Percentiles rank a stretch among this genome's conserved stretches.
These are phyloP conservation scores for Champsocephalus esox DNA, from an alignment of 2,797 vertebrate genomes.

Conservation along the genomic window DNA sequence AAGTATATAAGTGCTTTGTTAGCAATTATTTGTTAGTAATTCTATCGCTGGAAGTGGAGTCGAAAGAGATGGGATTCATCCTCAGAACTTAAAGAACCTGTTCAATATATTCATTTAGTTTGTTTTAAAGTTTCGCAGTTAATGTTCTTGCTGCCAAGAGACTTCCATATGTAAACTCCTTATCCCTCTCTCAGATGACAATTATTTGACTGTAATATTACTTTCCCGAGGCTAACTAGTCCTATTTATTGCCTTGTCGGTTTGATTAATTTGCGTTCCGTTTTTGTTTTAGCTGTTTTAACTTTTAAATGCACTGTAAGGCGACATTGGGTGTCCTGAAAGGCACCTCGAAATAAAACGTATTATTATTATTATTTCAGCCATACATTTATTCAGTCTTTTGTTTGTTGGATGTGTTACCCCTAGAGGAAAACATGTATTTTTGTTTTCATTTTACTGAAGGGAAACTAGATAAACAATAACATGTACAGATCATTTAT, in stretches of 20 bases:
- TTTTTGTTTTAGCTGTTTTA: too few relatives aligned
- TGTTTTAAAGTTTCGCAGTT: background rate
- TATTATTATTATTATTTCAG: background rate
- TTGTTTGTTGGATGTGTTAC: conserved; percentile 20
- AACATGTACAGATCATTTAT: conserved; percentile 9
- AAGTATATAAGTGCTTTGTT: too few relatives aligned
- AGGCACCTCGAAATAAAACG: too few relatives aligned
- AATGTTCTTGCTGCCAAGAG: background rate
- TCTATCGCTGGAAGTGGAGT: too few relatives aligned
- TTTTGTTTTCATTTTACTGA: background rate
- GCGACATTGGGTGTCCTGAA: too few relatives aligned
- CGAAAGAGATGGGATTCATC: background rate
- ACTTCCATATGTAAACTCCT: conserved; percentile 19
- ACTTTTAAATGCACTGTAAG: too few relatives aligned
- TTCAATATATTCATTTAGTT: background rate
- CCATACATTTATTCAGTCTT: background rate
- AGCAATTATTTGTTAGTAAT: too few relatives aligned
- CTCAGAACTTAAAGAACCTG: background rate
- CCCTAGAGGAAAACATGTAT: background rate
- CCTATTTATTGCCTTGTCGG: background rate
- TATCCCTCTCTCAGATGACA: background rate
- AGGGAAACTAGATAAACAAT: background rate
- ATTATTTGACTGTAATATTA: background rate
- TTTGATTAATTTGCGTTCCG: too few relatives aligned
- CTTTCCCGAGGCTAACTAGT: background rate